phyloP scores from a whole-genome alignment of 1,140 invertebrate genomes.

The Heliconius eleuchia region DNA sequence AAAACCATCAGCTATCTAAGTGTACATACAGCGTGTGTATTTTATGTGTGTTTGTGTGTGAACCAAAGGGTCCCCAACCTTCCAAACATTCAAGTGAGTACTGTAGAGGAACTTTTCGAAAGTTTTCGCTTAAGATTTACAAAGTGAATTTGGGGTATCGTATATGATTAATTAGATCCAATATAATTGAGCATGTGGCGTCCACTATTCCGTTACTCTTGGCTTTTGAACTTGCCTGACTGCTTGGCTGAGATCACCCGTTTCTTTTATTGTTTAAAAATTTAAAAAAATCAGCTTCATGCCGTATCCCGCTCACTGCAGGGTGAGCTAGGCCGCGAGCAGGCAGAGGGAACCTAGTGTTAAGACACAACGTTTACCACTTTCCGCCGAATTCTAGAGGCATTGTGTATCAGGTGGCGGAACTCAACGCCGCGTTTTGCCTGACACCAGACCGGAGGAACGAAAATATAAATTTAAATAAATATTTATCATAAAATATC shows the following conservation, averaged over 20 bases:
- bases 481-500: too few species aligned
- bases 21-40: slow-evolving; percentile 19
- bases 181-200: slow-evolving; percentile 58
- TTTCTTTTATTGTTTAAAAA: background rate
- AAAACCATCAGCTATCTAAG: slow-evolving; percentile 29
- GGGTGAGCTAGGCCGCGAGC: too few species aligned
- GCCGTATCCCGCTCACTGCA: too few species aligned
- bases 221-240: slow-evolving; percentile 69
- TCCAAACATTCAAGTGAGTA: slow-evolving; percentile 27
- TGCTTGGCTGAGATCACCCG: slow-evolving; percentile 33
- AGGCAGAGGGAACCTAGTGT: too few species aligned
- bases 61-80: slow-evolving; percentile 8
- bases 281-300: too few species aligned
- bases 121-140: slow-evolving; percentile 28
- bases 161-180: slow-evolving; percentile 47
- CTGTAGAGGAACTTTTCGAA: slow-evolving; percentile 32
- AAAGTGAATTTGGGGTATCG: slow-evolving; percentile 20
- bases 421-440: too few species aligned
- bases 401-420: too few species aligned
- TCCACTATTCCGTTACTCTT: slow-evolving; percentile 68
- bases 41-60: slow-evolving; percentile 29
- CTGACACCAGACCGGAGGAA: too few species aligned
- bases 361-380: too few species aligned
- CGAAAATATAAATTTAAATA: too few species aligned
- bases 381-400: too few species aligned